Base-by-base conservation (phyloP, 2,113 vertebrate species). In the Calonectris borealis region DNA sequence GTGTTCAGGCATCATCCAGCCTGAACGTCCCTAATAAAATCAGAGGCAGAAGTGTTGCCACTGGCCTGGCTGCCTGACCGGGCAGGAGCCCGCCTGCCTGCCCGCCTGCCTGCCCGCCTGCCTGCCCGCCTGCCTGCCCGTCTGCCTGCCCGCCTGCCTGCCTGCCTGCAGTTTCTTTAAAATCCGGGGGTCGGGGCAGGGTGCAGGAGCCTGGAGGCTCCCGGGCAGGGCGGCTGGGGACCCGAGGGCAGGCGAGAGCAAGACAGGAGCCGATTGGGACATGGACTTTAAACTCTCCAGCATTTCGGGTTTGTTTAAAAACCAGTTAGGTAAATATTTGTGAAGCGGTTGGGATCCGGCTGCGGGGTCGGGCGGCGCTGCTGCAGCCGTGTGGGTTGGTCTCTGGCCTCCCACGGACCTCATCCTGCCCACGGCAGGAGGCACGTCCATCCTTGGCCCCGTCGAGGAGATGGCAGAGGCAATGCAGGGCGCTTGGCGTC, bases 321-420 rank as follows among this genome's bases (percentile, higher is more conserved):
- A 82, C 9, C 84, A 88, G 71, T 75, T 94, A 76, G 86, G 94
- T 96, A 95, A 96, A 94, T 95, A 95, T 97, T 97, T 96, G 91
- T 95, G 93, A 91, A 95, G 91, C 34, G 1, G 58, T 76, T 66
- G 82, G 86, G 88, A 95, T 95, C 84, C 13, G 49, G 83, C 86
- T 55, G 86, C 6, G 4, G 91, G 95, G 94, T 94, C 93, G 9
- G 82, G 83, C 31, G 4, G 69, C 3, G 61, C n/a, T 60, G 51
- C 91, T 21, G n/a, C 91, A 60, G 75, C 78, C 24, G 8, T 40
- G 75, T 6, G 3, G 71, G 80, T 72, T 65, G 88, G 4, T 27
- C 75, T 20, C 91, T 14, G 72, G 29, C 68, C 64, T 86, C 32
- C 71, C 9, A 4, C 12, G 13, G 55, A 27, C 81, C 44, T 64